Conservation (phyloP, 2,888 invertebrate species). For the Andrena marginata region DNA sequence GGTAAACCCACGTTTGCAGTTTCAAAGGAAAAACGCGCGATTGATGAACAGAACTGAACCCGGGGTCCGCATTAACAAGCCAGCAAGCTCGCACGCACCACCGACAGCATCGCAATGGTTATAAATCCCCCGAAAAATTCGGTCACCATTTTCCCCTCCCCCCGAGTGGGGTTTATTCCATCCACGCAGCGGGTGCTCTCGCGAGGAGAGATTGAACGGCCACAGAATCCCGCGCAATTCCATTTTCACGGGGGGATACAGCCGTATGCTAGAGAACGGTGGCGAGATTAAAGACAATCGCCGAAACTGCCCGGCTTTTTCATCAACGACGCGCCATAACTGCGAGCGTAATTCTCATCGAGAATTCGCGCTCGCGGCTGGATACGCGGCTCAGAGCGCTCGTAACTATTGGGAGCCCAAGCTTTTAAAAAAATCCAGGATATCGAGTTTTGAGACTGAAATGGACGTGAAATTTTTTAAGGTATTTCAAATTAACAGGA, state of each 20-base stretch:
- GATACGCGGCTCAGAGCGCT: not conserved
- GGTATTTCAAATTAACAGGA: too few species aligned
- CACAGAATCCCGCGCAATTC: conserved; percentile 25
- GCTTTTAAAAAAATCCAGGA: not conserved
- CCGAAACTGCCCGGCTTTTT: conserved; percentile 22
- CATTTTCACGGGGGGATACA: conserved; percentile 21
- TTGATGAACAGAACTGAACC: not conserved
- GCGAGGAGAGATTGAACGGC: conserved; percentile 27
- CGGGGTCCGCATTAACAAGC: not conserved
- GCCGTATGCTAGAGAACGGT: conserved; percentile 29
- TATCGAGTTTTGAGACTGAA: too few species aligned
- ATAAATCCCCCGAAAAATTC: conserved; percentile 24
- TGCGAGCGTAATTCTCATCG: not conserved
- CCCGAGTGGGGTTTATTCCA: not conserved
- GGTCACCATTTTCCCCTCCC: conserved; percentile 13
- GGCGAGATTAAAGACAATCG: conserved; percentile 55
- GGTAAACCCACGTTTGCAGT: not conserved
- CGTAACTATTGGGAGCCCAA: not conserved
- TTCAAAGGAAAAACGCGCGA: not conserved
- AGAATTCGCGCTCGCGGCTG: conserved; percentile 6
- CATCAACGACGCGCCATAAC: not conserved
- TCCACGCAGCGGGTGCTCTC: not conserved
- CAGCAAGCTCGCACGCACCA: not conserved
- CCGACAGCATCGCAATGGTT: conserved; percentile 1
- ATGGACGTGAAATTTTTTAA: too few species aligned